Percentiles rank a stretch among this genome's conserved stretches.
Evolutionary conservation across 2,888 invertebrate genomes (phyloP).

Genomic region (Acrocyrtus sp.): DNA sequence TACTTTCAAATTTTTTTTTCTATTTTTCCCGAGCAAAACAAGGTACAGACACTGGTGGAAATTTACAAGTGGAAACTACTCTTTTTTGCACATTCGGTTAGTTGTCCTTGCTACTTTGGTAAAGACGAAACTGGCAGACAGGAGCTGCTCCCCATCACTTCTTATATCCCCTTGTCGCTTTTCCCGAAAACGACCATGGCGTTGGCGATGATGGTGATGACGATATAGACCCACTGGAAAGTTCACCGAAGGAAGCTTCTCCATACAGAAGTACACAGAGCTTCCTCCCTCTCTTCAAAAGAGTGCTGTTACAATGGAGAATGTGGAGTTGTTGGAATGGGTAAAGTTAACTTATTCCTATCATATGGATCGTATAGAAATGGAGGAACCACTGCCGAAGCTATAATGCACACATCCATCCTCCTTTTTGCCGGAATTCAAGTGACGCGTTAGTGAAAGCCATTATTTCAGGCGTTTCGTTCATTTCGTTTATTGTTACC

Average conservation of each 20-base stretch:
- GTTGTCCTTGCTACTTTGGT: conserved; percentile 34
- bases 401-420: not conserved
- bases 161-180: conserved; percentile 47
- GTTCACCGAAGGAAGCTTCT: not conserved
- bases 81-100: not conserved
- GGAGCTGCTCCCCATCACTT: conserved; percentile 42
- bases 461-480: conserved; percentile 4
- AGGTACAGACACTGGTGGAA: not conserved
- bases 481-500: not conserved
- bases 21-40: too few species aligned
- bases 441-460: not conserved
- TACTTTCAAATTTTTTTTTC: too few species aligned
- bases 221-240: conserved; percentile 25
- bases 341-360: too few species aligned
- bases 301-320: too few species aligned
- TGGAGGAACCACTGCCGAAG: too few species aligned
- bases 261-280: not conserved
- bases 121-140: conserved; percentile 41
- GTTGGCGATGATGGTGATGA: conserved; percentile 27
- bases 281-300: too few species aligned
- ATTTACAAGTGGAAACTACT: not conserved
- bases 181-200: conserved; percentile 33
- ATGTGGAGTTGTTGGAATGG: too few species aligned
- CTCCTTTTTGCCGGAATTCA: not conserved
- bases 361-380: too few species aligned